phyloP scores from a whole-genome alignment of 2,797 vertebrate genomes.

The Zalophus californianus region DNA sequence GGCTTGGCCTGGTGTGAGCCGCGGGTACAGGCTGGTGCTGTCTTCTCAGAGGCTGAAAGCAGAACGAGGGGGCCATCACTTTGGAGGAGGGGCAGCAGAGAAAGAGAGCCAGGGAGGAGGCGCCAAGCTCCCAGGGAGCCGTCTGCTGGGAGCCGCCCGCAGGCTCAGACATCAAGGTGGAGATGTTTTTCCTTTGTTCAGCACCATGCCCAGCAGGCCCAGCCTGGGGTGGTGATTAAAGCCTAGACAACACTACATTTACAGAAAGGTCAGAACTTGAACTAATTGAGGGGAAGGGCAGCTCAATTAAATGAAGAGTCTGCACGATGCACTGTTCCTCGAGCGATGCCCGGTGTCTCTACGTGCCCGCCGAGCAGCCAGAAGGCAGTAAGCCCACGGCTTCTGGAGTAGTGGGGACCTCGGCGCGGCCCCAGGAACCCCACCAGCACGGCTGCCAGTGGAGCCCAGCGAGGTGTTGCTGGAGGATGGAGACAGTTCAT shows the following conservation, averaged over 20 bases:
- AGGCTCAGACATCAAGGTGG: background rate
- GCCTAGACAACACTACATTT: background rate
- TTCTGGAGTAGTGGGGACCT: no score
- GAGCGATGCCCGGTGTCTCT: background rate
- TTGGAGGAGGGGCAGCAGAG: accelerated
- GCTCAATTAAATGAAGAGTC: background rate
- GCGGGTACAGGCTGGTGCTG: background rate
- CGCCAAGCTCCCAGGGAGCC: background rate
- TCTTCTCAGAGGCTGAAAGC: background rate
- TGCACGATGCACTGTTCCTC: accelerated
- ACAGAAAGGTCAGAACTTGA: background rate
- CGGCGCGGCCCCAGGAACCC: background rate
- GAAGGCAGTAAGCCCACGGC: background rate
- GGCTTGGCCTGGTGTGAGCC: background rate
- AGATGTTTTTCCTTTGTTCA: background rate
- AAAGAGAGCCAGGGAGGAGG: background rate
- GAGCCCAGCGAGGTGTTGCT: background rate
- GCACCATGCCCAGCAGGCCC: background rate
- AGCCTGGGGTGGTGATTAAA: background rate
- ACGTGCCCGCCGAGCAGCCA: accelerated
- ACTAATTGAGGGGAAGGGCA: background rate
- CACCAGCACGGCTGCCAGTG: accelerated
- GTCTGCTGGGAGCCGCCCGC: accelerated
- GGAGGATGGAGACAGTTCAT: background rate
- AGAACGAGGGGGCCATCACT: background rate